A percentile compares a stretch with the other conserved stretches of the same genome.
Evolutionary conservation across 2,888 invertebrate genomes (phyloP).

Genomic region (Clitarchus hookeri): DNA sequence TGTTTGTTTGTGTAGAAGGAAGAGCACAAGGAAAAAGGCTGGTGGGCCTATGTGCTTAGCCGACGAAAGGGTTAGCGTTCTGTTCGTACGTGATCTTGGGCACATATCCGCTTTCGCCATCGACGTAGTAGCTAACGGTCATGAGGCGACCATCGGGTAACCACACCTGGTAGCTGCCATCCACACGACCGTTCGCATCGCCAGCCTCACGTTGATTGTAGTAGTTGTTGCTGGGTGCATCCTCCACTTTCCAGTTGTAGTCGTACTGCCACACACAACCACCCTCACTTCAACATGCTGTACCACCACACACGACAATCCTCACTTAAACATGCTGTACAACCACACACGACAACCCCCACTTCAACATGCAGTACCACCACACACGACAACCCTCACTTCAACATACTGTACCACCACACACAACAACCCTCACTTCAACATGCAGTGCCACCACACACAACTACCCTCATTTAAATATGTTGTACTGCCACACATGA

Average conservation of each 20-base stretch:
- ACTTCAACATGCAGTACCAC: too few species aligned
- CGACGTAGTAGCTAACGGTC: conserved; percentile 73
- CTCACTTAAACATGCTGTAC: too few species aligned
- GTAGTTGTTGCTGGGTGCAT: conserved; percentile 68
- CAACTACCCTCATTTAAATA: too few species aligned
- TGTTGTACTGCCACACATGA: conserved; percentile 60
- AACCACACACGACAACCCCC: too few species aligned
- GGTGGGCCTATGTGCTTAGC: background rate
- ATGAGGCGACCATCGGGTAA: conserved; percentile 73
- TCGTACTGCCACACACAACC: conserved; percentile 61
- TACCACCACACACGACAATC: too few species aligned
- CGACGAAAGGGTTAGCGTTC: conserved; percentile 61
- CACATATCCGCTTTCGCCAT: conserved; percentile 73
- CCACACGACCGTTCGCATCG: conserved; percentile 65
- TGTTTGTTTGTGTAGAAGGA: too few species aligned
- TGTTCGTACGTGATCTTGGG: conserved; percentile 70
- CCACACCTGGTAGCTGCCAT: conserved; percentile 69
- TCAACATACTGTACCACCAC: too few species aligned
- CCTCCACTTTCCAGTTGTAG: conserved; percentile 75
- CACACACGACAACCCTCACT: too few species aligned
- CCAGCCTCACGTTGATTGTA: conserved; percentile 72
- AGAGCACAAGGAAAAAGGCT: too few species aligned
- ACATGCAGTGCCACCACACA: too few species aligned
- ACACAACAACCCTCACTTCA: too few species aligned
- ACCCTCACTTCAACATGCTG: too few species aligned